Evolutionary conservation across 1,140 invertebrate species (phyloP), one percentile per base, ranked within the genome.

Genomic region (Heterodera schachtii): DNA sequence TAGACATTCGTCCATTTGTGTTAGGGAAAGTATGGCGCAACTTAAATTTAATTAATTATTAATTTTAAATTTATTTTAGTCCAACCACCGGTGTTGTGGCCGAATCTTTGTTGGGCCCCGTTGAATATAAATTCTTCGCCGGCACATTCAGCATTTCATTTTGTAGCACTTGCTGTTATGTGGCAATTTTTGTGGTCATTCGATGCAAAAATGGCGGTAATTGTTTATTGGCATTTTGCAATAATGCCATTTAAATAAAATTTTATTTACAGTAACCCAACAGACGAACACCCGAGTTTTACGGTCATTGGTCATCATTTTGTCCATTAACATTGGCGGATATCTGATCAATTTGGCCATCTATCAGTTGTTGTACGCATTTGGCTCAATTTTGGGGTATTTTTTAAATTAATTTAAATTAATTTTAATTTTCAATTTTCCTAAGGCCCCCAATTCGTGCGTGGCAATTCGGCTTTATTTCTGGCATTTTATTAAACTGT

Each of bases 381-480:
- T 60, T 60, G 57, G 57, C 3, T 13, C 8, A 11, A 7, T 60
- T 60, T 60, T 60, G 8, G 57, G 57, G 57, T 21, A 73, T 19
- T n/a, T n/a, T 60, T 8, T 8, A 7, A 11, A 11, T 60, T n/a
- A 8, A 60, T 49, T 73, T 46, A 8, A 8, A 13, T 6, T 6
- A 49, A 49, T 49, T 49, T 9, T 6, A 44, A 44, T 16, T 49
- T 49, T 6, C 13, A 31, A 21, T n/a, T n/a, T 9, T 9, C 8
- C 49, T 9, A 52, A 52, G 49, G 49, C 13, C 49, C 67, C 60
- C 16, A 16, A 78, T 78, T 16, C 7, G 19, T 31, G 16, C 64
- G 4, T 78, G 76, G 76, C 57, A 78, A 43, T n/a, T 78, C 9
- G 76, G n/a, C n/a, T n/a, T n/a, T n/a, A n/a, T n/a, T n/a, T n/a